Conservation (phyloP, 2,888 invertebrate genomes). For the Leucozona laternaria region DNA sequence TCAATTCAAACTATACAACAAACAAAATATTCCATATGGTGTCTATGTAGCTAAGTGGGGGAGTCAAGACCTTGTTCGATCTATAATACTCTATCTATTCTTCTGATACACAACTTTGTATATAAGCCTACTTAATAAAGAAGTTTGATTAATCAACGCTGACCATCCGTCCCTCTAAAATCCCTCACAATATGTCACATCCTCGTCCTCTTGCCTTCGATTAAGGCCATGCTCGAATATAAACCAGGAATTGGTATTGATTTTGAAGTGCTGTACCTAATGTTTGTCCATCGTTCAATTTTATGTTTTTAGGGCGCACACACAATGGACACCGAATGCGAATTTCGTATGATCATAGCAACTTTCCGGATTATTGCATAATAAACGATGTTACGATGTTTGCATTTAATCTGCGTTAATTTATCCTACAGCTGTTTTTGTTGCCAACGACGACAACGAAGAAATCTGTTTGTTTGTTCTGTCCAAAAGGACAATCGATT, state of each 20-base stretch:
- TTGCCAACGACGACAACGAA: background rate
- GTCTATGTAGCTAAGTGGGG: background rate
- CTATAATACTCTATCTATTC: slow-evolving; percentile 54
- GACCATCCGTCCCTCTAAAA: slow-evolving; percentile 18
- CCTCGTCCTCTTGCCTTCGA: slow-evolving; percentile 26
- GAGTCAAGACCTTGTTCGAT: background rate
- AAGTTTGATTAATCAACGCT: slow-evolving; percentile 34
- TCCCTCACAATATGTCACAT: slow-evolving; percentile 5
- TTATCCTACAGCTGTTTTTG: slow-evolving; percentile 68
- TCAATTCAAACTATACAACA: background rate
- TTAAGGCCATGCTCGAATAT: slow-evolving; percentile 49
- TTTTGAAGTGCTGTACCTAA: slow-evolving; percentile 58
- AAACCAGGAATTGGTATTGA: slow-evolving; percentile 61
- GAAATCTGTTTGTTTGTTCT: slow-evolving; percentile 40
- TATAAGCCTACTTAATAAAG: slow-evolving; percentile 59
- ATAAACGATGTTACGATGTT: slow-evolving; percentile 75
- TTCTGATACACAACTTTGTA: slow-evolving; percentile 35
- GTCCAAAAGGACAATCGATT: slow-evolving; percentile 42
- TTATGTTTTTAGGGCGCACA: slow-evolving; percentile 43
- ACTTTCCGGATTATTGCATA: slow-evolving; percentile 70
- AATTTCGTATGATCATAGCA: slow-evolving; percentile 64
- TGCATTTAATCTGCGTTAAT: slow-evolving; percentile 74
- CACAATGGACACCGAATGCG: slow-evolving; percentile 57
- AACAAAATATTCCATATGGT: background rate
- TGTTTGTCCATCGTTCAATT: slow-evolving; percentile 23